Percentiles rank a stretch among this genome's conserved stretches.
phyloP scores from a whole-genome alignment of 2,797 vertebrate genomes.

The Ceyx erithaca region DNA sequence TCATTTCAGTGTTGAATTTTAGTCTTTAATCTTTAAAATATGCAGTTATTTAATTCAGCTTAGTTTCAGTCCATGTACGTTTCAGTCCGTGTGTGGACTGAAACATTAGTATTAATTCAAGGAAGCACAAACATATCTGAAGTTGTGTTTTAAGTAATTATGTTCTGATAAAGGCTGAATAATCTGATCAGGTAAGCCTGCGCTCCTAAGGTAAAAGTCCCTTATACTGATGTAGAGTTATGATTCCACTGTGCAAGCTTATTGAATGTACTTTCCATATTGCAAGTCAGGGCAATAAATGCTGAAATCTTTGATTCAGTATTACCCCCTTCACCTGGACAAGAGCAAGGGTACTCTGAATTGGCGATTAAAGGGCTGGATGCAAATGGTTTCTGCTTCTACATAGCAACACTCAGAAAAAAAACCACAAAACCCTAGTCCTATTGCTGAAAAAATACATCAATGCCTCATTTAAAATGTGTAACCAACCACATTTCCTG shows the following conservation, averaged over 20 bases:
- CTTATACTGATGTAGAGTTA: neutral
- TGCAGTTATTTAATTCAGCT: neutral
- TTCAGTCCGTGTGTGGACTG: neutral
- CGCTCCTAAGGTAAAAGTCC: neutral
- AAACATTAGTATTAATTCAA: neutral
- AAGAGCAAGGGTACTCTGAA: neutral
- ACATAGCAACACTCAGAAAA: neutral
- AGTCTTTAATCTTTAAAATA: neutral
- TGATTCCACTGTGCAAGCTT: neutral
- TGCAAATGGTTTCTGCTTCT: neutral
- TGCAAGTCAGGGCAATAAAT: neutral
- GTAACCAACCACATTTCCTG: conserved; percentile 29
- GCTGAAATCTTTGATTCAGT: neutral
- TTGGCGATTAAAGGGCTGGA: neutral
- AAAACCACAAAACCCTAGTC: neutral
- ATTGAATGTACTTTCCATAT: neutral
- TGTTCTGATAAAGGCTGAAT: neutral
- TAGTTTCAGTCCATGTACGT: neutral
- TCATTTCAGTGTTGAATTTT: neutral
- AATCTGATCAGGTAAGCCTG: neutral
- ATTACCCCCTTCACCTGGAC: neutral
- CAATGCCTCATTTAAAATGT: conserved; percentile 31
- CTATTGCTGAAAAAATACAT: neutral
- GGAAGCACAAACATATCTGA: neutral
- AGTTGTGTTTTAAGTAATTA: neutral